Base-by-base conservation (phyloP, 2,888 invertebrate species). In the Cerceris rybyensis region DNA sequence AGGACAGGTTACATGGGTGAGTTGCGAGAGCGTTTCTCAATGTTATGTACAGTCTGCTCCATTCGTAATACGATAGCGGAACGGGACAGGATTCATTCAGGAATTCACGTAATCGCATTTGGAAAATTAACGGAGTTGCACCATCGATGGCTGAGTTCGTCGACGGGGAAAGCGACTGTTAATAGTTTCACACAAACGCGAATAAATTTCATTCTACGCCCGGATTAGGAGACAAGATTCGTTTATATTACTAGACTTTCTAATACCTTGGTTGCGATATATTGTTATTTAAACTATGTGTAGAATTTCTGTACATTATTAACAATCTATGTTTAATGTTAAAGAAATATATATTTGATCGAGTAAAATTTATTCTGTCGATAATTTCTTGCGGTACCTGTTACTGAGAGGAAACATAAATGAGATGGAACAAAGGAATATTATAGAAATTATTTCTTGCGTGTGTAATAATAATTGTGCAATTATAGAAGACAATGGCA, bases 61-160 rank as follows among this genome's bases (percentile, higher is more conserved):
- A 49, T 57, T 17, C 39, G 11, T 57, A 55, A 39, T 46, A 28
- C 60, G 49, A 46, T 17, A 43, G 52, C 58, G 72, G 54, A 70
- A 74, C 76, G 60, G 68, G 52, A 64, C 39, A 43, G 46, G 65
- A 81, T 64, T 49, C 55, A 58, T 7, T 17, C 2, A 55, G 39
- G 39, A 52, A 52, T 74, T 83, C 78, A 83, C 70, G 73, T 73
- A 83, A 83, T 75, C 52, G 52, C 61, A 72, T 80, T 80, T 72
- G 65, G 74, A 39, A 78, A 71, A 76, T 50, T 71, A 46, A 52
- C 11, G 41, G 55, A 66, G 46, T 69, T 49, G 54, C 59, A 72
- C 9, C 68, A 68, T 57, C 46, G 13, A 61, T 5, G 17, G n/a
- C 11, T 49, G 8, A 16, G 13, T 17, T 64, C 52, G 28, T 8